Percentiles rank a stretch among this genome's conserved stretches.
These are phyloP conservation scores for Sminthurides bifidus DNA, from an alignment of 1,140 invertebrate species.

Conservation along the genomic window DNA sequence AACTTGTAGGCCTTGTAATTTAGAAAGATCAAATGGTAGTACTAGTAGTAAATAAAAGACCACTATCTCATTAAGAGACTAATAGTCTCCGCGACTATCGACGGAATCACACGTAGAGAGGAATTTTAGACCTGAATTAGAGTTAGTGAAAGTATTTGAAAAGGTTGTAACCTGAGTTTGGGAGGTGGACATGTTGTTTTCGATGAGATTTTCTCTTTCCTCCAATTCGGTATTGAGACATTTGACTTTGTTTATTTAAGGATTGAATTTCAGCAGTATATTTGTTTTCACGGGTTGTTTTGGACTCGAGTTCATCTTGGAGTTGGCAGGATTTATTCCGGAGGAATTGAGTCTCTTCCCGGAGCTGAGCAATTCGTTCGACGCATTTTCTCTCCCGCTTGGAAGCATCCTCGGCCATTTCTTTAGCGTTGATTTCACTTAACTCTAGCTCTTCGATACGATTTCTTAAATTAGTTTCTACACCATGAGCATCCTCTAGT, in stretches of 20 bases:
- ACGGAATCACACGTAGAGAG: too few relatives aligned
- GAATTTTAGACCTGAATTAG: too few relatives aligned
- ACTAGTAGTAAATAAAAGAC: too few relatives aligned
- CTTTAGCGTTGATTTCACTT: constrained; percentile 29
- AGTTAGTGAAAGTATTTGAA: neutral
- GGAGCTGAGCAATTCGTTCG: constrained; percentile 19
- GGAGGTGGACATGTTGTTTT: constrained; percentile 13
- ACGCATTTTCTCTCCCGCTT: constrained; percentile 18
- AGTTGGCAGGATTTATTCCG: constrained; percentile 26
- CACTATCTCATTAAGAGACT: too few relatives aligned
- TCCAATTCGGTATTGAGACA: constrained; percentile 11
- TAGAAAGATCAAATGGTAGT: too few relatives aligned
- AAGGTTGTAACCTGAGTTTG: constrained; percentile 17
- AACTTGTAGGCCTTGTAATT: too few relatives aligned
- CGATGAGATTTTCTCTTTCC: constrained; percentile 25
- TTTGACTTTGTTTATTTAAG: constrained; percentile 20
- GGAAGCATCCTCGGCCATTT: constrained; percentile 29
- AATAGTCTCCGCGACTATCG: too few relatives aligned
- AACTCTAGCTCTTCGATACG: constrained; percentile 36
- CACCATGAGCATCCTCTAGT: constrained; percentile 32
- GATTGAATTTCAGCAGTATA: constrained; percentile 26
- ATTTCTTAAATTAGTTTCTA: constrained; percentile 32
- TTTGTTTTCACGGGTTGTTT: constrained; percentile 13
- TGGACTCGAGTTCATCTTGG: constrained; percentile 26
- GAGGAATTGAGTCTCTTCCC: constrained; percentile 25